phyloP scores from a whole-genome alignment of 2,888 invertebrate genomes.

The Stenolophus ochropezus region DNA sequence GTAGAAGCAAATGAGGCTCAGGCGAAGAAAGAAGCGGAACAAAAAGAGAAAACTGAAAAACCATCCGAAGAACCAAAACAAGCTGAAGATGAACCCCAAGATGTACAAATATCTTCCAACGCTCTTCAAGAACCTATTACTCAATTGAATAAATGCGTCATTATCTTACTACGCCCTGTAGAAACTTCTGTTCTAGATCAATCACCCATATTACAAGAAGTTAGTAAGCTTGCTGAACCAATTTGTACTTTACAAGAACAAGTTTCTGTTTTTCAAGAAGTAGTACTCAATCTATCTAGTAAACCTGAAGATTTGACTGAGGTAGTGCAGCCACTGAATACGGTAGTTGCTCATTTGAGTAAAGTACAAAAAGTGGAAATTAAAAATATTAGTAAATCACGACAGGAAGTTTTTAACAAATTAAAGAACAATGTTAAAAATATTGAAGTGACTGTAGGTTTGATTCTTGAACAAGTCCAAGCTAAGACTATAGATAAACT shows the following conservation, averaged over 20 bases:
- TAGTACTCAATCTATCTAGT: not conserved
- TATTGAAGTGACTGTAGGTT: not conserved
- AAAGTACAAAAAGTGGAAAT: slow-evolving; percentile 4
- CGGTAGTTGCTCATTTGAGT: slow-evolving; percentile 55
- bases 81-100: too few relatives aligned
- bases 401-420: slow-evolving; percentile 16
- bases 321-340: slow-evolving; percentile 54
- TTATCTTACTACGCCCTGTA: slow-evolving; percentile 1
- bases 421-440: not conserved
- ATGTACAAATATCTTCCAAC: not conserved
- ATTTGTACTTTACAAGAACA: slow-evolving; percentile 36
- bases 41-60: slow-evolving; percentile 62
- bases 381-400: slow-evolving; percentile 54
- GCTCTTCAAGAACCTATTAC: not conserved
- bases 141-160: slow-evolving; percentile 49
- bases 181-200: not conserved
- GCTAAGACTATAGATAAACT: not conserved
- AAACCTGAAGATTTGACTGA: not conserved
- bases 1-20: slow-evolving; percentile 67
- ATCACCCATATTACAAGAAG: not conserved
- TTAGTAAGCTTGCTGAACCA: slow-evolving; percentile 2
- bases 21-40: slow-evolving; percentile 55
- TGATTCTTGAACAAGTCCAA: not conserved
- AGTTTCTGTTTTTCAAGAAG: slow-evolving; percentile 15
- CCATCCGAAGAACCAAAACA: slow-evolving; percentile 44